phyloP scores from a whole-genome alignment of 2,797 vertebrate species.

The Todus mexicanus region DNA sequence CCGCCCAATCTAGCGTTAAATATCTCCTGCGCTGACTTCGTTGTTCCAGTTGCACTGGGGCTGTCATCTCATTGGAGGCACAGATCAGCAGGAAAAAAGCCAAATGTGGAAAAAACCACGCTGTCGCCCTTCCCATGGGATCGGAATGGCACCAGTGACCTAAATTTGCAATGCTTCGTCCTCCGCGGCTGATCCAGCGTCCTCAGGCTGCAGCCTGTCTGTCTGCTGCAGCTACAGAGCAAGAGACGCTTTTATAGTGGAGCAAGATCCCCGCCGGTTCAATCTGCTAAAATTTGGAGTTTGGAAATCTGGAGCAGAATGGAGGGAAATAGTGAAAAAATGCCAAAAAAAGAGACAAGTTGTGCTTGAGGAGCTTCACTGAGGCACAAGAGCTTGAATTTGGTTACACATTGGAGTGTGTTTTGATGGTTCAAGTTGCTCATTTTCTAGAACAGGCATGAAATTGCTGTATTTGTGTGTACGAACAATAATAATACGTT shows the following conservation, averaged over 20 bases:
- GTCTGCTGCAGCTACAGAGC: neutral
- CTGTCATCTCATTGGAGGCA: fast-evolving
- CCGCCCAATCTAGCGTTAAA: neutral
- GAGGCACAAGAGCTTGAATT: neutral
- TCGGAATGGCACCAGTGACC: neutral
- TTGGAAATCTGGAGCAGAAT: neutral
- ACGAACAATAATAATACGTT: neutral
- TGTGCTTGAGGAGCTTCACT: neutral
- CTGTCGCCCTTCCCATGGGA: fast-evolving
- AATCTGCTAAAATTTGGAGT: neutral
- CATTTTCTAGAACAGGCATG: neutral
- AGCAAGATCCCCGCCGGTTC: neutral
- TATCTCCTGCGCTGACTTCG: neutral
- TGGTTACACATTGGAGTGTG: neutral
- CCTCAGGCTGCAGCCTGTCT: neutral
- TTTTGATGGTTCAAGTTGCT: neutral
- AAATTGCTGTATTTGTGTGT: neutral
- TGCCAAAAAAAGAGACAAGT: neutral
- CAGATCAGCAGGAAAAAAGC: neutral
- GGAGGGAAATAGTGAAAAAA: neutral
- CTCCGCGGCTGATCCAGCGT: neutral
- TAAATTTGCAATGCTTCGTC: neutral
- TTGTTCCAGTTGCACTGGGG: neutral
- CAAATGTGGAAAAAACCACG: neutral
- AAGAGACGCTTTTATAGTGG: neutral